These are phyloP conservation scores for Campoplex nolae DNA, from an alignment of 2,888 invertebrate genomes.

Conservation along the genomic window DNA sequence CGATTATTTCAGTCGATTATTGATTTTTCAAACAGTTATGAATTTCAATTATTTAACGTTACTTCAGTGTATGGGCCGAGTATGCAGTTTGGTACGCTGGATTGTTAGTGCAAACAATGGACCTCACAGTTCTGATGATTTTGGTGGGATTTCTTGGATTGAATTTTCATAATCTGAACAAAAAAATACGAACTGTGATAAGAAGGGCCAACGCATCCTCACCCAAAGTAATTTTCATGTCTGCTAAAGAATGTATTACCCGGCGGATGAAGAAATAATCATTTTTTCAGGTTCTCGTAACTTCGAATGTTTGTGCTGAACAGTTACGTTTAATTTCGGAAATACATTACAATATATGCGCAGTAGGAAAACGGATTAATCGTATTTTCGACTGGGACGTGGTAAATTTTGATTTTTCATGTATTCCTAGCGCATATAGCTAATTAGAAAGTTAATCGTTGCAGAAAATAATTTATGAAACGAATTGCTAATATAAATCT, in stretches of 20 bases:
- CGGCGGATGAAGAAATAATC: not conserved
- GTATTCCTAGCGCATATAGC: not conserved
- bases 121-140: conserved; percentile 58
- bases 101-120: conserved; percentile 31
- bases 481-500: not conserved
- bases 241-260: not conserved
- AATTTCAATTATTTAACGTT: not conserved
- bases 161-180: conserved; percentile 57
- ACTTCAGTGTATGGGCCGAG: conserved; percentile 12
- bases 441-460: not conserved
- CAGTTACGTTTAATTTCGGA: conserved; percentile 57
- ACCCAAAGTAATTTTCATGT: conserved; percentile 45
- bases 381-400: conserved; percentile 37
- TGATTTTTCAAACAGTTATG: no score
- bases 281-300: conserved; percentile 8
- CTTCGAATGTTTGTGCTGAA: conserved; percentile 59
- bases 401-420: conserved; percentile 27
- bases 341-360: conserved; percentile 57
- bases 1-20: not conserved
- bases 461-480: not conserved
- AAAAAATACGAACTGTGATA: conserved; percentile 54
- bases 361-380: conserved; percentile 55
- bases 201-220: conserved; percentile 56
- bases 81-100: conserved; percentile 51
- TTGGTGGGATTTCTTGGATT: conserved; percentile 59